Percentiles rank a stretch among this genome's conserved stretches.
Conservation (phyloP, 1,140 invertebrate species). For the Latrodectus geometricus region DNA sequence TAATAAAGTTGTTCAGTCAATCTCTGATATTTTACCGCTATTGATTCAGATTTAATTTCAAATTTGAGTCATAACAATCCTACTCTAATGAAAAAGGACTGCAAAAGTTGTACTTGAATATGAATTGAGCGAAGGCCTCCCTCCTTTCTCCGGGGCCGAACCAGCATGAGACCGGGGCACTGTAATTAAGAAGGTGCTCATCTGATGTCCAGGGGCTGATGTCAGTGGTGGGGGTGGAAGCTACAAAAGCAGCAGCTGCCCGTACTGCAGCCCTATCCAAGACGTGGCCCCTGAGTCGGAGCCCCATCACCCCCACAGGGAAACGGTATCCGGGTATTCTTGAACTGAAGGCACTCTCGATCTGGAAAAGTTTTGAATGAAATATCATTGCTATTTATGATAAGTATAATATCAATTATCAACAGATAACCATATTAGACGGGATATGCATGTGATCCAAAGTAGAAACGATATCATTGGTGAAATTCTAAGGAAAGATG, state of each 20-base stretch:
- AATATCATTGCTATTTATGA: no score
- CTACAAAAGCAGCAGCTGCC: conserved; percentile 23
- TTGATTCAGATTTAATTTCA: no score
- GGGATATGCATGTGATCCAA: no score
- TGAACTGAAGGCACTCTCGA: conserved; percentile 50
- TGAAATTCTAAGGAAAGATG: no score
- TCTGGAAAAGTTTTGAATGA: background rate
- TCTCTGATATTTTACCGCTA: no score
- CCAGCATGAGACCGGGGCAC: conserved; percentile 34
- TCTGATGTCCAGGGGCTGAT: conserved; percentile 24
- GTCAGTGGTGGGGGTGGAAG: background rate
- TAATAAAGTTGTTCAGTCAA: no score
- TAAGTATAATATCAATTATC: no score
- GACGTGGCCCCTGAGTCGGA: conserved; percentile 6
- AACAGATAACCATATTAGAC: no score
- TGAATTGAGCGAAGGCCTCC: conserved; percentile 36
- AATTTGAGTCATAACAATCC: no score
- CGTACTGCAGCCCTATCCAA: conserved; percentile 18
- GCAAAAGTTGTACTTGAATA: conserved; percentile 10
- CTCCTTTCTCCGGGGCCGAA: conserved; percentile 41
- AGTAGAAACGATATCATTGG: no score
- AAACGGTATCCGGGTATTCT: conserved; percentile 2
- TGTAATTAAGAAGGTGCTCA: conserved; percentile 28
- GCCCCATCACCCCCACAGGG: conserved; percentile 33
- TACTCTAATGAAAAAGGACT: background rate